Percentiles rank a stretch among this genome's conserved stretches.
phyloP scores from a whole-genome alignment of 2,113 vertebrate species.

The Onychostoma macrolepis region DNA sequence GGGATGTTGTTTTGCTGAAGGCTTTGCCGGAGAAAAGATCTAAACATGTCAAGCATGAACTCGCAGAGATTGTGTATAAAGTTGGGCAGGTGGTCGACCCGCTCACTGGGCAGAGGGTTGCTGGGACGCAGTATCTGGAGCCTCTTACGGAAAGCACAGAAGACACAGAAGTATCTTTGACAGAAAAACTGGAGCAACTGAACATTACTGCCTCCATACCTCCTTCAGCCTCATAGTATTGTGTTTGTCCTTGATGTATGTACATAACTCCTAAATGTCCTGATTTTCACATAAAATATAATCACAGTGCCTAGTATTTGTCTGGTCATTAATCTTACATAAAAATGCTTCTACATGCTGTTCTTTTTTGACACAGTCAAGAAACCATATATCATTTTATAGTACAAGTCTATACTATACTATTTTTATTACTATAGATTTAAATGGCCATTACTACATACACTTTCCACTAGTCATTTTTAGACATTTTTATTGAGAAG shows the following conservation, averaged over 20 bases:
- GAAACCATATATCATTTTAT: neutral
- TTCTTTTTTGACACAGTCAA: neutral
- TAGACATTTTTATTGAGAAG: neutral
- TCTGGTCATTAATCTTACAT: neutral
- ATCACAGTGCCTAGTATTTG: neutral
- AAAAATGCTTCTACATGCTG: neutral
- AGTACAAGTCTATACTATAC: neutral
- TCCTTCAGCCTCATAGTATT: constrained; percentile 26
- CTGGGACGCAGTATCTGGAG: constrained; percentile 83
- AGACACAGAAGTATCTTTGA: constrained; percentile 67
- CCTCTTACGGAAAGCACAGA: constrained; percentile 72
- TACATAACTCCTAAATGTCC: neutral
- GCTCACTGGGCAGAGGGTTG: constrained; percentile 87
- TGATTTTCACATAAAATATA: constrained; percentile 25
- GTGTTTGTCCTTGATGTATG: constrained; percentile 10
- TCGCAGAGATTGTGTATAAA: constrained; percentile 92
- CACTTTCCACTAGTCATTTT: neutral
- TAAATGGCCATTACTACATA: neutral
- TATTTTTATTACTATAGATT: neutral
- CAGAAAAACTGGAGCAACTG: constrained; percentile 81
- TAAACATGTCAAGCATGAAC: constrained; percentile 94
- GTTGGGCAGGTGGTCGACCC: constrained; percentile 93
- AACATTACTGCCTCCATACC: constrained; percentile 66
- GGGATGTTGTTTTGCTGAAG: constrained; percentile 93
- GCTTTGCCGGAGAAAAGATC: constrained; percentile 83